phyloP scores from a whole-genome alignment of 1,140 invertebrate genomes.

The Bicyclus anynana region DNA sequence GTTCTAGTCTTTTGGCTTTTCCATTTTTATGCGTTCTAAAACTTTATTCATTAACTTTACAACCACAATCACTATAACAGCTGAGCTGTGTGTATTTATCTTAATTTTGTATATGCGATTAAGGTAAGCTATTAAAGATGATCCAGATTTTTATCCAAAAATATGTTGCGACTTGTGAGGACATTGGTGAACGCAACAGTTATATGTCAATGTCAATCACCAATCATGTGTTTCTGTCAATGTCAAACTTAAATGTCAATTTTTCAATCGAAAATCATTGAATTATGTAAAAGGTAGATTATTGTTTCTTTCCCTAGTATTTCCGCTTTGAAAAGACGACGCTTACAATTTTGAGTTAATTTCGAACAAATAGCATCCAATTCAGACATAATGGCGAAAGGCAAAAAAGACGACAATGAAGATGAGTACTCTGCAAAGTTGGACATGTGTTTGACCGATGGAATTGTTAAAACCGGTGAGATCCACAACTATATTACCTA shows the following conservation, averaged over 20 bases:
- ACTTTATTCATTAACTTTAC: not conserved
- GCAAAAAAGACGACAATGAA: conserved; percentile 53
- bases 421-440: conserved; percentile 78
- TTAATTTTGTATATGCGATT: no score
- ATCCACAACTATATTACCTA: not conserved
- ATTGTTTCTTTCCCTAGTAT: conserved; percentile 20
- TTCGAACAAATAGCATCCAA: not conserved
- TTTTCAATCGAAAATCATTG: conserved; percentile 32
- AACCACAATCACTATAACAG: no score
- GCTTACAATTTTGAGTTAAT: not conserved
- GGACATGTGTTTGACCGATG: conserved; percentile 81
- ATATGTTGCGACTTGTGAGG: no score
- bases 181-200: no score
- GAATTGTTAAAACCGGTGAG: conserved; percentile 79
- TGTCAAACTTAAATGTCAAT: conserved; percentile 25
- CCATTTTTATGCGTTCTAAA: no score
- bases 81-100: no score
- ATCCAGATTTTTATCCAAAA: no score
- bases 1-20: no score
- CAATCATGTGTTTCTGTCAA: not conserved
- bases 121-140: no score
- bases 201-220: no score
- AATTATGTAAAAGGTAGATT: conserved; percentile 61
- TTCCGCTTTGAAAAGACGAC: conserved; percentile 4
- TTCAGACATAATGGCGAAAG: conserved; percentile 46